These are phyloP conservation scores for Ypsolopha scabrella DNA, from an alignment of 2,888 invertebrate genomes.

Conservation along the genomic window DNA sequence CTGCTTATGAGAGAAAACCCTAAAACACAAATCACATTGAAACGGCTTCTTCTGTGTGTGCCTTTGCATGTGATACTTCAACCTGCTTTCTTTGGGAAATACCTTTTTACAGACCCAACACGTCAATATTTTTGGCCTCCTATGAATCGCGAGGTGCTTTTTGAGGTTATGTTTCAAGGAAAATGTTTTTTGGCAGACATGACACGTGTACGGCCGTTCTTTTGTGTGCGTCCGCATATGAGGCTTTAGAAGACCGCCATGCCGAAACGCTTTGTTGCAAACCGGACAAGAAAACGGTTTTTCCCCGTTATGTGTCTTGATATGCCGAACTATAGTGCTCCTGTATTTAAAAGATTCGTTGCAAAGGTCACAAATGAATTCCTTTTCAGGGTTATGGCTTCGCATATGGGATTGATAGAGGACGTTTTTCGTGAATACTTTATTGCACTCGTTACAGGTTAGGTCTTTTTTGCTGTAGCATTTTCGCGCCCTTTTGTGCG, in stretches of 20 bases:
- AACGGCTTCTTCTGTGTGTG: constrained; percentile 40
- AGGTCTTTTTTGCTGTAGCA: constrained; percentile 4
- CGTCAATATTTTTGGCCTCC: constrained; percentile 30
- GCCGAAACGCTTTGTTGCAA: constrained; percentile 25
- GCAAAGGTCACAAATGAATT: constrained; percentile 19
- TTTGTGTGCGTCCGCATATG: constrained; percentile 37
- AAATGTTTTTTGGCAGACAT: constrained; percentile 34
- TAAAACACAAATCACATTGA: constrained; percentile 31
- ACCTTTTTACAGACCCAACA: constrained; percentile 41
- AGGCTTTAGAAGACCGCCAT: constrained; percentile 25
- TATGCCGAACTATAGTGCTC: constrained; percentile 33
- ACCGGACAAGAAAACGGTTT: constrained; percentile 23
- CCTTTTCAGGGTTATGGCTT: constrained; percentile 18
- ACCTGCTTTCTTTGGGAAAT: constrained; percentile 40
- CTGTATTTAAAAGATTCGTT: constrained; percentile 34
- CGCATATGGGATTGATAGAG: constrained; percentile 20
- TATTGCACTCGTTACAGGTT: constrained; percentile 18
- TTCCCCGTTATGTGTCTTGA: constrained; percentile 26
- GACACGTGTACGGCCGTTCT: constrained; percentile 30
- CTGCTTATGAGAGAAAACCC: constrained; percentile 43
- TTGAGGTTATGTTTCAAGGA: constrained; percentile 46
- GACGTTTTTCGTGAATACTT: constrained; percentile 20
- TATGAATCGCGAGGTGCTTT: constrained; percentile 31
- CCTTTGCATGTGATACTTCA: constrained; percentile 42
- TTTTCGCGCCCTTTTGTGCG: background rate